These are phyloP conservation scores for Venustaconcha ellipsiformis DNA, from an alignment of 1,140 invertebrate genomes.

Conservation along the genomic window DNA sequence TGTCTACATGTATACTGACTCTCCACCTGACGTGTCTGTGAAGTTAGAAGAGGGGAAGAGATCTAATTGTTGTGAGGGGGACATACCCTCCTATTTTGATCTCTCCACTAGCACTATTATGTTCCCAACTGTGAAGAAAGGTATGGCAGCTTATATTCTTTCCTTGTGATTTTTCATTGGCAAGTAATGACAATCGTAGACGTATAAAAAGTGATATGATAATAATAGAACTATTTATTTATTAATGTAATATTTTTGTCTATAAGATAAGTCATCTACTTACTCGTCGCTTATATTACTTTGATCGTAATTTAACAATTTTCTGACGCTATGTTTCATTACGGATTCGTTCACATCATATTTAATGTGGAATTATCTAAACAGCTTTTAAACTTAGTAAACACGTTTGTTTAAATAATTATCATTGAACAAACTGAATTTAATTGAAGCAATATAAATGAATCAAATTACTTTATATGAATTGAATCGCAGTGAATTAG, in stretches of 20 bases:
- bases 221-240: not conserved
- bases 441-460: not conserved
- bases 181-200: not conserved
- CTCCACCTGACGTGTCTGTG: no score
- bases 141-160: not conserved
- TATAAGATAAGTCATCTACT: no score
- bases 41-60: no score
- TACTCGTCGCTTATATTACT: no score
- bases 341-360: no score
- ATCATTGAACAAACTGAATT: not conserved
- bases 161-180: no score
- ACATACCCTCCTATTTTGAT: slow-evolving; percentile 23
- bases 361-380: no score
- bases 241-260: not conserved
- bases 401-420: not conserved
- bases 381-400: no score
- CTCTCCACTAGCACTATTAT: slow-evolving; percentile 17
- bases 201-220: not conserved
- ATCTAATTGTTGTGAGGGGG: not conserved
- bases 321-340: no score
- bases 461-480: not conserved
- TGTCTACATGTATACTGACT: no score
- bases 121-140: slow-evolving; percentile 22
- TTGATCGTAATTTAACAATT: no score
- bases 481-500: not conserved